Conservation (phyloP, 64 coral and sea anemone genomes). For the Exaiptasia diaphana region DNA sequence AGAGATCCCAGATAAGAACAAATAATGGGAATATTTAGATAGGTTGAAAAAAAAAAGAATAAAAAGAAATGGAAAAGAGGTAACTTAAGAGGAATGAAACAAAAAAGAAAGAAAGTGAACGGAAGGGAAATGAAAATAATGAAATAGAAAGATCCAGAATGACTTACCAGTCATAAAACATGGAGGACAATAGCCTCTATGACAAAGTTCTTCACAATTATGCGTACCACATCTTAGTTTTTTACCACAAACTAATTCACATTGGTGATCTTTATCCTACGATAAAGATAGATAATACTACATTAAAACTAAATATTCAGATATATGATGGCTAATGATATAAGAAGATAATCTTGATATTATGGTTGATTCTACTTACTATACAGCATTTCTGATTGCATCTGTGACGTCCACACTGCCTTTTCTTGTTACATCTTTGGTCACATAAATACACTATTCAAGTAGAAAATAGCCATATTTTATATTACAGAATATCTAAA, state of each 20-base stretch:
- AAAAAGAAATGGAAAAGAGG: too few species aligned
- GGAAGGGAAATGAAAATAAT: too few species aligned
- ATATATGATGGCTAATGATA: neutral
- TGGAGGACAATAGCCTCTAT: conserved; percentile 71
- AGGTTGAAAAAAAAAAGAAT: too few species aligned
- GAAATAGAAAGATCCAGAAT: too few species aligned
- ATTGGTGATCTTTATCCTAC: conserved; percentile 71
- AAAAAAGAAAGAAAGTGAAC: too few species aligned
- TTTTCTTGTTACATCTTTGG: conserved; percentile 90
- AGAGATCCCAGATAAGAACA: too few species aligned
- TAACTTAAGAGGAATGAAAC: too few species aligned
- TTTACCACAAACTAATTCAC: conserved; percentile 85
- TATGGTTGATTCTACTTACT: conserved; percentile 7
- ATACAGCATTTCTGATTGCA: conserved; percentile 94
- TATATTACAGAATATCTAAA: neutral
- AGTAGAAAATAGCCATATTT: neutral
- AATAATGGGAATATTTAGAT: too few species aligned
- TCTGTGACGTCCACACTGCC: conserved; percentile 75
- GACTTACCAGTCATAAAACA: conserved; percentile 79
- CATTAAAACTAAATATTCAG: neutral
- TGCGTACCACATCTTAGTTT: conserved; percentile 77
- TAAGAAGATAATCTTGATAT: neutral
- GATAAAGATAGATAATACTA: neutral
- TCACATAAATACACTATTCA: conserved; percentile 73
- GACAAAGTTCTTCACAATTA: conserved; percentile 77